Conservation (phyloP, 2,888 invertebrate genomes). For the Chrysolina americana region DNA sequence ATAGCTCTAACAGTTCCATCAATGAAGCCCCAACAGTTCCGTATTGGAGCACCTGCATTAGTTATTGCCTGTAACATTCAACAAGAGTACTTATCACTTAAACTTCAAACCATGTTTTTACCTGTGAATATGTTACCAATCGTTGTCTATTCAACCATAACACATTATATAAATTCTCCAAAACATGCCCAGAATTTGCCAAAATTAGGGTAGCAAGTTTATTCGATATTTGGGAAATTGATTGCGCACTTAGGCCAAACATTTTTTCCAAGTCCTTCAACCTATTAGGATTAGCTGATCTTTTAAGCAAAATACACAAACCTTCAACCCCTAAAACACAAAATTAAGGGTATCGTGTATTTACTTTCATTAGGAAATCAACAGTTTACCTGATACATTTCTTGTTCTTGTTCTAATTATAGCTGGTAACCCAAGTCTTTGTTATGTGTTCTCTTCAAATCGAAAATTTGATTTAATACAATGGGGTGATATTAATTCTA, state of each 20-base stretch:
- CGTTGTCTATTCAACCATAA: not conserved
- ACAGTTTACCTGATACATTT: slow-evolving; percentile 9
- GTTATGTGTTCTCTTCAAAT: too few species aligned
- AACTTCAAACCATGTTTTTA: not conserved
- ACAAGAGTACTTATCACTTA: not conserved
- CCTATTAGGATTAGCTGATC: slow-evolving; percentile 10
- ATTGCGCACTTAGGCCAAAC: too few species aligned
- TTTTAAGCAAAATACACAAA: slow-evolving; percentile 6
- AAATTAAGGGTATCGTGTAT: not conserved
- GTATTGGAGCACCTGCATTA: slow-evolving; percentile 9
- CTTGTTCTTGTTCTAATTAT: slow-evolving; percentile 16
- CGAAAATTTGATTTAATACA: too few species aligned
- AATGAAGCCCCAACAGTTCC: slow-evolving; percentile 3
- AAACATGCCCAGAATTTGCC: slow-evolving; percentile 4
- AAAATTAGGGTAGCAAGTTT: not conserved
- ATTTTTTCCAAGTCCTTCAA: slow-evolving; percentile 10
- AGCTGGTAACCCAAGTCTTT: not conserved
- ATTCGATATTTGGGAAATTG: slow-evolving; percentile 15
- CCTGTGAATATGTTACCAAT: not conserved
- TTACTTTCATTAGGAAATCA: not conserved
- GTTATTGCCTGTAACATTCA: slow-evolving; percentile 6
- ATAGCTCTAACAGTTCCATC: not conserved
- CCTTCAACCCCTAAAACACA: slow-evolving; percentile 4
- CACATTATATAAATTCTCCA: not conserved
- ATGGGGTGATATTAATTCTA: too few species aligned